These are phyloP conservation scores for Cremastobaeus sp. DNA, from an alignment of 2,888 invertebrate species.

Conservation along the genomic window DNA sequence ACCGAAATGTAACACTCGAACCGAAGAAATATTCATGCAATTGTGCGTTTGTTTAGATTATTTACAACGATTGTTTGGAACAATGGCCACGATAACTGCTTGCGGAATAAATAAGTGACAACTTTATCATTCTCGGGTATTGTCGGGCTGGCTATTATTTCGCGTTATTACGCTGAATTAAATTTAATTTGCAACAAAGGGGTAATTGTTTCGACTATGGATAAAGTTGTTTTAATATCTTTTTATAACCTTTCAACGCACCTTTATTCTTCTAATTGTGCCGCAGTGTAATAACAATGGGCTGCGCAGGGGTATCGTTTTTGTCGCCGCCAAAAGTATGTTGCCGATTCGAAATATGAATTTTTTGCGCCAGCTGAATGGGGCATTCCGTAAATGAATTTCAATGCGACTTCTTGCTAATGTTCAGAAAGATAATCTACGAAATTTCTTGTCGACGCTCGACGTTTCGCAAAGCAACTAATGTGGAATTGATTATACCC, in stretches of 20 bases:
- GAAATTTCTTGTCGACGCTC: conserved; percentile 36
- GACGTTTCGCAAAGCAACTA: conserved; percentile 31
- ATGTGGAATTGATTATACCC: conserved; percentile 51
- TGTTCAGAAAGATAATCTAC: conserved; percentile 46
- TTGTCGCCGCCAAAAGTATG: conserved; percentile 17
- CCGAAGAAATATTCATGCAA: conserved; percentile 1
- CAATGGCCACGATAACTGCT: conserved; percentile 35
- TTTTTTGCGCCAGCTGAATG: conserved; percentile 16
- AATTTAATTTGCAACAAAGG: conserved; percentile 49
- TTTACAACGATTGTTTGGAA: conserved; percentile 27
- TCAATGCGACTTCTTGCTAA: conserved; percentile 45
- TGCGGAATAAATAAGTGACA: conserved; percentile 47
- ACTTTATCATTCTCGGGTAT: conserved; percentile 41
- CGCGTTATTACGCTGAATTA: conserved; percentile 46
- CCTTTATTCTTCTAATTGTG: conserved; percentile 23
- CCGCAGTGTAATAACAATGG: conserved; percentile 18
- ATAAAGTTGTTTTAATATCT: conserved; percentile 42
- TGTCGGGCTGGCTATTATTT: conserved; percentile 37
- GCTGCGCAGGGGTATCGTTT: conserved; percentile 17
- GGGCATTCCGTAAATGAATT: conserved; percentile 36
- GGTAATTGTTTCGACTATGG: conserved; percentile 38
- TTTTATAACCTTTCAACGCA: conserved; percentile 28
- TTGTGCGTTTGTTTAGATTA: conserved; percentile 18
- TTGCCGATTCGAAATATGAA: conserved; percentile 4
- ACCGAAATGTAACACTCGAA: too few relatives aligned